These are phyloP conservation scores for Oligia latruncula DNA, from an alignment of 2,888 invertebrate species.

Conservation along the genomic window DNA sequence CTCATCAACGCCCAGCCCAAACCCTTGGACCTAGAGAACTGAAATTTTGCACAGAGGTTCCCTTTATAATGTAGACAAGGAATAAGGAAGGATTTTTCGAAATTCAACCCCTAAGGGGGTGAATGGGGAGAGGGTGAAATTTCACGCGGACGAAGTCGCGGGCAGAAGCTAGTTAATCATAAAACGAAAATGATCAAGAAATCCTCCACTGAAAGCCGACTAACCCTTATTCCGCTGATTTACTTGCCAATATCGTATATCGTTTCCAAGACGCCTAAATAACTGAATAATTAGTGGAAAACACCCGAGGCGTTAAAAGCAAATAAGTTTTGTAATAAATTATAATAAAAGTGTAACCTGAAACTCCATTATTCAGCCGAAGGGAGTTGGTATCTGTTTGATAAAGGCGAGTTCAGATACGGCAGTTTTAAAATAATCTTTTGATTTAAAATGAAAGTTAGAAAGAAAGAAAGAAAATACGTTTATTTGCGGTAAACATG, in stretches of 20 bases:
- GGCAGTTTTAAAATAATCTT: slow-evolving; percentile 8
- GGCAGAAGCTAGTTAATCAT: slow-evolving; percentile 37
- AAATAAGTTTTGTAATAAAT: slow-evolving; percentile 78
- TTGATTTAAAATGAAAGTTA: neutral
- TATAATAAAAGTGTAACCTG: slow-evolving; percentile 76
- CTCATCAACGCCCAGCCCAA: too few relatives aligned
- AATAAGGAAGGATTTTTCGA: too few relatives aligned
- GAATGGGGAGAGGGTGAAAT: too few relatives aligned
- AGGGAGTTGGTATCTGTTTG: slow-evolving; percentile 65
- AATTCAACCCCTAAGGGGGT: too few relatives aligned
- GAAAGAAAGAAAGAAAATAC: too few relatives aligned
- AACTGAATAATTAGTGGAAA: slow-evolving; percentile 72
- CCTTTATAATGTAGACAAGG: too few relatives aligned
- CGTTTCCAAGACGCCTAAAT: slow-evolving; percentile 67
- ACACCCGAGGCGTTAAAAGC: slow-evolving; percentile 72
- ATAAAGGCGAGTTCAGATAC: slow-evolving; percentile 44
- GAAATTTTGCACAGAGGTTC: too few relatives aligned
- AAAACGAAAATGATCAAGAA: slow-evolving; percentile 47
- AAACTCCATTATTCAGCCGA: slow-evolving; percentile 74
- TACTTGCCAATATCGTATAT: slow-evolving; percentile 71
- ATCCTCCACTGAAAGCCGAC: slow-evolving; percentile 27
- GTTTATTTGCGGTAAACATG: too few relatives aligned
- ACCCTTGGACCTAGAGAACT: too few relatives aligned
- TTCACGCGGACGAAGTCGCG: too few relatives aligned
- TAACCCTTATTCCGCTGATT: slow-evolving; percentile 62